These are phyloP conservation scores for Cryptoprocta ferox DNA, from an alignment of 2,797 vertebrate species.

Conservation along the genomic window DNA sequence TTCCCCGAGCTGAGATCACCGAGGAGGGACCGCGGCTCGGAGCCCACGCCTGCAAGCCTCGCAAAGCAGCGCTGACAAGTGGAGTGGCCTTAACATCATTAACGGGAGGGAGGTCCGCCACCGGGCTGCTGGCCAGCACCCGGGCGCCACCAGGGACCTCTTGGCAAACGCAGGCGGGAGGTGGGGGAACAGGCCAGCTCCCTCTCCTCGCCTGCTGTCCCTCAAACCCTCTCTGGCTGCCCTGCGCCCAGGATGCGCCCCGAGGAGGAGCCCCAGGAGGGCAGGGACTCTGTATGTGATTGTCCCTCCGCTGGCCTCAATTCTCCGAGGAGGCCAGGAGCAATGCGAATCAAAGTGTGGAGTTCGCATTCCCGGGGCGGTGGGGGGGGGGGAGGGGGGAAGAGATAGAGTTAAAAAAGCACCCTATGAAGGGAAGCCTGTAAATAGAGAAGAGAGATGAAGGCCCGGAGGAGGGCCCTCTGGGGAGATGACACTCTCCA, in stretches of 20 bases:
- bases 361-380: too few relatives aligned
- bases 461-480: background rate
- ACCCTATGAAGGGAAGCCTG: background rate
- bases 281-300: background rate
- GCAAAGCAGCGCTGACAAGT: background rate
- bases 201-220: fast-evolving
- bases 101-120: background rate
- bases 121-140: background rate
- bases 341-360: fast-evolving
- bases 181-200: background rate
- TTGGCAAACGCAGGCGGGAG: background rate
- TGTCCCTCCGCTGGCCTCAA: fast-evolving
- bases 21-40: background rate
- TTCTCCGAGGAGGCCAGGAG: fast-evolving
- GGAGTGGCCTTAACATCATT: background rate
- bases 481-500: background rate
- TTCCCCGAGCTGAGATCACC: background rate
- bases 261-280: background rate
- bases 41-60: background rate
- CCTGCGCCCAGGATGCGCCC: background rate
- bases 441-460: fast-evolving
- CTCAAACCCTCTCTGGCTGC: background rate
- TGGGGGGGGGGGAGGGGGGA: too few relatives aligned
- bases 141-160: background rate
- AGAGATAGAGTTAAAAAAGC: background rate